Evolutionary conservation across 1,140 invertebrate genomes (phyloP).

Genomic region (Neelides sp.): DNA sequence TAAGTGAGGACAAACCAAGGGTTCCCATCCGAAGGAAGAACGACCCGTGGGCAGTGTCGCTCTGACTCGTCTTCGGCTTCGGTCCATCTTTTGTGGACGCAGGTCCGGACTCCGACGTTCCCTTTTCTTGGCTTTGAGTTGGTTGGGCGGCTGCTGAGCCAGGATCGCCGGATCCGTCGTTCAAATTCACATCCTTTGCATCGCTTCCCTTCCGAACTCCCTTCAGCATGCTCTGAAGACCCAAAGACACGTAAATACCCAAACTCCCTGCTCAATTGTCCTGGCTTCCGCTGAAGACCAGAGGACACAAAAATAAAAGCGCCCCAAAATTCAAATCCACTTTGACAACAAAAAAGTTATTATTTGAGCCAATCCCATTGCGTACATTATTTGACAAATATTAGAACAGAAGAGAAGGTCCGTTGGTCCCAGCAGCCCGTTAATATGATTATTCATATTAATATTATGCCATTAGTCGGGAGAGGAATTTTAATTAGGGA

Average conservation of each 20-base stretch:
- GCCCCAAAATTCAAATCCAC: too few relatives aligned
- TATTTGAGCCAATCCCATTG: too few relatives aligned
- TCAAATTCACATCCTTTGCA: conserved; percentile 34
- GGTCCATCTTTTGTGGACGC: conserved; percentile 22
- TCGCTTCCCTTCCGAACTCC: conserved; percentile 32
- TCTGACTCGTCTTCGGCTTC: conserved; percentile 67
- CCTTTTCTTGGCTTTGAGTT: conserved; percentile 33
- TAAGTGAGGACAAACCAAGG: conserved; percentile 74
- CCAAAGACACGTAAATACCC: not conserved
- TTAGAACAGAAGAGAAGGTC: too few relatives aligned
- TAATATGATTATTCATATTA: too few relatives aligned
- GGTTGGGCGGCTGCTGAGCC: conserved; percentile 20
- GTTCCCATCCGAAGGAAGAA: conserved; percentile 92
- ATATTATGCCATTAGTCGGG: too few relatives aligned
- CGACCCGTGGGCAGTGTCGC: conserved; percentile 83
- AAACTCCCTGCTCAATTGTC: too few relatives aligned
- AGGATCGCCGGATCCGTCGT: conserved; percentile 32
- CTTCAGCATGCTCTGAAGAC: conserved; percentile 32
- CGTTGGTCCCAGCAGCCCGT: too few relatives aligned
- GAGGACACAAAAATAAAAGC: too few relatives aligned
- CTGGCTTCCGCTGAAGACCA: too few relatives aligned
- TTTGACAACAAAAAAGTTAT: too few relatives aligned
- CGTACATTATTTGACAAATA: too few relatives aligned
- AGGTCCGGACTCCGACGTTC: conserved; percentile 38
- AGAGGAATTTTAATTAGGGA: too few relatives aligned